A percentile compares a stretch with the other conserved stretches of the same genome.
Evolutionary conservation across 2,113 vertebrate genomes (phyloP).

Genomic region (Bujurquina vittata): DNA sequence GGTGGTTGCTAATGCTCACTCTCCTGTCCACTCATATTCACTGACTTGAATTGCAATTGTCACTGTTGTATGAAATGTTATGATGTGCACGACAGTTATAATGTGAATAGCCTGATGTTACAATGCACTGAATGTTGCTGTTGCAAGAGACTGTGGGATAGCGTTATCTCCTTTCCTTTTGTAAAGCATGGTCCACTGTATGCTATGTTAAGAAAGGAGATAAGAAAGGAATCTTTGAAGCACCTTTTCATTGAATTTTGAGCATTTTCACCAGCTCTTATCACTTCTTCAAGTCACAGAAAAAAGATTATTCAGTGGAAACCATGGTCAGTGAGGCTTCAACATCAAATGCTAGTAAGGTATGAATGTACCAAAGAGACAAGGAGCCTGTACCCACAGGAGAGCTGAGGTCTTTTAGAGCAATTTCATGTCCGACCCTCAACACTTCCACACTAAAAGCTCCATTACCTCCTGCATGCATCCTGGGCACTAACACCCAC

Average conservation of each 20-base stretch:
- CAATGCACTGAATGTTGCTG: not conserved
- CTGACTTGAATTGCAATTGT: not conserved
- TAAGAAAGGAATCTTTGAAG: not conserved
- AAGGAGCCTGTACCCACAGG: slow-evolving; percentile 19
- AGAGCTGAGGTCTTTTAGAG: slow-evolving; percentile 32
- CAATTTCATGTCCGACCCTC: slow-evolving; percentile 32
- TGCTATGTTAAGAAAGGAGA: not conserved
- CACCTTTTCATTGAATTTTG: not conserved
- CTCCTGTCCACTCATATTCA: not conserved
- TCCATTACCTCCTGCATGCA: slow-evolving; percentile 56
- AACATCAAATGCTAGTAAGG: not conserved
- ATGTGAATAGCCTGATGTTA: not conserved
- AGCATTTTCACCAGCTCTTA: not conserved
- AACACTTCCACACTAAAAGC: slow-evolving; percentile 70
- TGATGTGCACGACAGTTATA: not conserved
- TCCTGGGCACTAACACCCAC: slow-evolving; percentile 22
- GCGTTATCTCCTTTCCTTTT: not conserved
- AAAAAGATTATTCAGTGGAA: not conserved
- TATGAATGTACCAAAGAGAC: slow-evolving; percentile 15
- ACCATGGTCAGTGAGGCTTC: not conserved
- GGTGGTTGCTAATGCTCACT: not conserved
- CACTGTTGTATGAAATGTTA: not conserved
- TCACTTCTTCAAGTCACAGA: not conserved
- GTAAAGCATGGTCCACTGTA: not conserved
- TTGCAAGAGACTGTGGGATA: not conserved